Evolutionary conservation across 2,888 invertebrate species (phyloP).

Genomic region (Luperina nickerlii): DNA sequence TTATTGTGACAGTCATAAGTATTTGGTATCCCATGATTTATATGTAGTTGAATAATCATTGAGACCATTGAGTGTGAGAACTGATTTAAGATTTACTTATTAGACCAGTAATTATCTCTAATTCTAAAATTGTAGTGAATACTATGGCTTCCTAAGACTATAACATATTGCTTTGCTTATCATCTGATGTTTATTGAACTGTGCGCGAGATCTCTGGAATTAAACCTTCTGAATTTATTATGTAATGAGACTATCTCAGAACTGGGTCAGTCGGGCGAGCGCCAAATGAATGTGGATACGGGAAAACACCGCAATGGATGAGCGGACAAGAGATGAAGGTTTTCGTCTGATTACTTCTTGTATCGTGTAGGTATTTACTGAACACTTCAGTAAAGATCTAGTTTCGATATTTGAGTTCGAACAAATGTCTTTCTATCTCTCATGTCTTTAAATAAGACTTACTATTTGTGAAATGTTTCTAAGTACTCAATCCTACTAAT

Average conservation of each 20-base stretch:
- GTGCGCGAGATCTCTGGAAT: not conserved
- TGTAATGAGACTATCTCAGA: not conserved
- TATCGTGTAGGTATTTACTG: too few species aligned
- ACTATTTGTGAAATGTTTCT: not conserved
- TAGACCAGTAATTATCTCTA: not conserved
- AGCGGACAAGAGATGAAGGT: not conserved
- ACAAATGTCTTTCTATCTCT: not conserved
- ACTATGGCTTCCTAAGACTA: not conserved
- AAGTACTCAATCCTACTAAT: not conserved
- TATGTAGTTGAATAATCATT: not conserved
- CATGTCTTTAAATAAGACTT: not conserved
- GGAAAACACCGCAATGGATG: not conserved
- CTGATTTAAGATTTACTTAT: not conserved
- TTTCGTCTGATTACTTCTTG: not conserved
- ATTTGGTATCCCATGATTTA: not conserved
- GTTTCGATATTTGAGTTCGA: not conserved
- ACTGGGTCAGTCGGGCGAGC: constrained; percentile 1
- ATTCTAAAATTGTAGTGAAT: too few species aligned
- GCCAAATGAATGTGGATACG: constrained; percentile 3
- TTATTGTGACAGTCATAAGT: not conserved
- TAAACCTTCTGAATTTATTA: not conserved
- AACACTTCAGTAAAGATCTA: not conserved
- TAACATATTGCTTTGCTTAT: not conserved
- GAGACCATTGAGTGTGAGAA: not conserved
- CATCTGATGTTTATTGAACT: not conserved